Conservation (phyloP, 1,140 invertebrate genomes). For the Plutomurus gul region DNA sequence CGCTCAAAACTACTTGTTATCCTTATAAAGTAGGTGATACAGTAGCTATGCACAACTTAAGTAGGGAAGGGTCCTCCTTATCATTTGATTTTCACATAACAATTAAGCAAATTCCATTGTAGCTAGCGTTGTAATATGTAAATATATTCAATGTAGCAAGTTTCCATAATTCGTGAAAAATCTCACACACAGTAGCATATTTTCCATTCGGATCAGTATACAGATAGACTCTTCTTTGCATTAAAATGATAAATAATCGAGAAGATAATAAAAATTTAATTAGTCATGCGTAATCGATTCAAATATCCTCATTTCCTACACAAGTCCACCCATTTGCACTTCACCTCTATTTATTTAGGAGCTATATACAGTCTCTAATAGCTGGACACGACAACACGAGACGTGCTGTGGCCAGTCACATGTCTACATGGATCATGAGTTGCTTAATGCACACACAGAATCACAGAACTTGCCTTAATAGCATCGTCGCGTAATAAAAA, state of each 20-base stretch:
- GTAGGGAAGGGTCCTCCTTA: too few species aligned
- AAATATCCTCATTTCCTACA: too few species aligned
- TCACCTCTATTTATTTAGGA: not conserved
- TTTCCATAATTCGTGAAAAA: too few species aligned
- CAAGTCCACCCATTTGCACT: too few species aligned
- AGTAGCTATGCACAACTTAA: not conserved
- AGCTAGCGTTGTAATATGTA: too few species aligned
- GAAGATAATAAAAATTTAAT: not conserved
- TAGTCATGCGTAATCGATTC: not conserved
- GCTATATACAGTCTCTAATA: not conserved
- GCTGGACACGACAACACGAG: not conserved
- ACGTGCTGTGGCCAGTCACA: not conserved
- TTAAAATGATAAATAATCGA: not conserved
- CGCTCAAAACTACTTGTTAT: not conserved
- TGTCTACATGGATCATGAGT: not conserved
- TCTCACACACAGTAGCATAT: too few species aligned
- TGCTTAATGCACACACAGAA: too few species aligned
- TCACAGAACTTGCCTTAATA: too few species aligned
- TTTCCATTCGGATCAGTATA: not conserved
- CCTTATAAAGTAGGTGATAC: not conserved
- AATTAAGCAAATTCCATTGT: too few species aligned
- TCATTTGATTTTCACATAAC: too few species aligned
- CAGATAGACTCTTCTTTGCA: not conserved
- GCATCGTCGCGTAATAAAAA: not conserved
- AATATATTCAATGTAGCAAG: too few species aligned